Evolutionary conservation across 2,113 vertebrate species (phyloP), one percentile per base, ranked within the genome.

Genomic region (Edolisoma coerulescens): DNA sequence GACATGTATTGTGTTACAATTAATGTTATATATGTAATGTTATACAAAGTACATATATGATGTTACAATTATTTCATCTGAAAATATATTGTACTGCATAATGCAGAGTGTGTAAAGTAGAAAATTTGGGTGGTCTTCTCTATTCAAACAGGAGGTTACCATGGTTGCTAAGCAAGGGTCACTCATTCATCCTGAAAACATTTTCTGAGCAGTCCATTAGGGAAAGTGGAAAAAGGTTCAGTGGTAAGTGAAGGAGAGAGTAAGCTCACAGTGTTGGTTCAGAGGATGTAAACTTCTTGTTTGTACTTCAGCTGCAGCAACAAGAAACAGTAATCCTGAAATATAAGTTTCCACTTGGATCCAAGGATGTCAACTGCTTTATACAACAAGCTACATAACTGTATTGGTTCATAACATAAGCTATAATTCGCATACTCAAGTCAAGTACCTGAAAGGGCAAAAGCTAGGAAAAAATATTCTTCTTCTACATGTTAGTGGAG

Each of bases 61-160:
- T 2, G 0, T 47, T 61, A 61, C 15, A 67, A 67, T 45, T 60
- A 56, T 47, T 84, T 17, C 14, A 56, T 20, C 19, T 65, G 37
- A 21, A 87, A 61, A 42, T 32, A 65, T 6, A 8, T n/a, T 32
- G 4, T 26, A 14, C 21, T 59, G 21, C 47, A 37, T 53, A 56
- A 89, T 35, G 47, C 12, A 77, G 23, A 16, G 7, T 68, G 19
- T 2, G 5, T n/a, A 50, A 85, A 39, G 5, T 2, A 77, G n/a
- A 41, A 50, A 60, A 39, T 0, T 0, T 13, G 21, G 8, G n/a
- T 1, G 3, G 3, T 24, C 11, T 59, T 93, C 64, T 42, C 24
- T 44, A 20, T 35, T 67, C 18, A 64, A 64, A 76, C 13, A 33
- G 26, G 4, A 83, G 14, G 12, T 10, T 53, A 35, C 27, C 41